Evolutionary conservation across 2,113 vertebrate genomes (phyloP), one percentile per base, ranked within the genome.

Genomic region (Oxyruncus cristatus): DNA sequence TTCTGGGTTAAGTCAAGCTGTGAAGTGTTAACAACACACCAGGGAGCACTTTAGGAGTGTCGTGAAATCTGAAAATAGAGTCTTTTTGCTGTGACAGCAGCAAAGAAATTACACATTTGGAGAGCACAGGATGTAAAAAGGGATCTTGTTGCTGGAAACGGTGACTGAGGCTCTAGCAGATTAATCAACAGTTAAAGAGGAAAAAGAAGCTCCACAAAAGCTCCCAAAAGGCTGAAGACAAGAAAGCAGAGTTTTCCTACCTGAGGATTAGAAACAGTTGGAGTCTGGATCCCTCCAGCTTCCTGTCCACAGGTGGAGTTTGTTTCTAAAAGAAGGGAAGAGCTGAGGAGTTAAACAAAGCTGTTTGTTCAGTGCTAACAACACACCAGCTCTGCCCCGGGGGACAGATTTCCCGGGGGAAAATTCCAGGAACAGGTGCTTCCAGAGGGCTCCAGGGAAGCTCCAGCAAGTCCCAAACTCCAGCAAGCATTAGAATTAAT

Each of bases 251-350:
- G 79, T 32, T 46, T 81, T 93, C 94, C 35, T 97, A 98, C 98
- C 98, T 98, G 97, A 92, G 81, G 96, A 59, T 83, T 93, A 71
- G 93, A 91, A 89, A 85, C 15, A 41, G 2, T 28, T 17, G 72
- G 49, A 56, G 91, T 87, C n/a, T 52, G 85, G 16, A 24, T 72
- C 90, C 80, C 88, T 92, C 93, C 94, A 88, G 88, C 82, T 39
- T 74, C 70, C 20, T 94, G 95, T 19, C 95, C 66, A 87, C 35
- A 67, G 85, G 75, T 4, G 44, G 97, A 72, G 77, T 11, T 71
- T 46, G 85, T 56, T 59, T 89, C 98, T 98, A 30, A 11, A 32
- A 61, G 52, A 67, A 19, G 24, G 20, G 71, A 74, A 73, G 21
- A 75, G 49, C 20, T n/a, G 61, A 32, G 18, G 46, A 62, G n/a